Evolutionary conservation across 2,797 vertebrate species (phyloP).

Genomic region (Melanotaenia pygmaea): DNA sequence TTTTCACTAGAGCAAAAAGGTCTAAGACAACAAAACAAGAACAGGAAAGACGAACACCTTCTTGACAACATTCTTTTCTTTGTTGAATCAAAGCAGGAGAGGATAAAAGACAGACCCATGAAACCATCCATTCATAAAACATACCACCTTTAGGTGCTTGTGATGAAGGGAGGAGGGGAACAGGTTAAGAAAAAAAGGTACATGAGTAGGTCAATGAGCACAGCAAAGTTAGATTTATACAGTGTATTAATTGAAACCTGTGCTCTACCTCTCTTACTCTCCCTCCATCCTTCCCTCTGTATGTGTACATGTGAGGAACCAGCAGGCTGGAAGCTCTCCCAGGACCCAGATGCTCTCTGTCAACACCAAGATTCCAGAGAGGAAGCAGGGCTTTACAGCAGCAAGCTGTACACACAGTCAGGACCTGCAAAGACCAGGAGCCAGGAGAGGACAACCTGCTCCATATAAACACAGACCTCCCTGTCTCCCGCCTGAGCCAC

Average conservation of each 20-base stretch:
- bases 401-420: slow-evolving; percentile 77
- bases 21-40: slow-evolving; percentile 79
- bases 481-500: slow-evolving; percentile 70
- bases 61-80: slow-evolving; percentile 78
- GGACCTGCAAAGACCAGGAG: slow-evolving; percentile 79
- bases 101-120: slow-evolving; percentile 75
- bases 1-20: slow-evolving; percentile 74
- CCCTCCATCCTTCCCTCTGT: slow-evolving; percentile 34
- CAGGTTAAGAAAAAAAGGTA: slow-evolving; percentile 12
- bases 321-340: slow-evolving; percentile 82
- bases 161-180: slow-evolving; percentile 42
- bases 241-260: slow-evolving; percentile 44
- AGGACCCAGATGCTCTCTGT: slow-evolving; percentile 85
- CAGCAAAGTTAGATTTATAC: slow-evolving; percentile 33
- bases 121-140: slow-evolving; percentile 75
- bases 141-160: slow-evolving; percentile 46
- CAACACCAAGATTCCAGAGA: slow-evolving; percentile 83
- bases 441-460: slow-evolving; percentile 80
- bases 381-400: slow-evolving; percentile 82
- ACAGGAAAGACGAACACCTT: slow-evolving; percentile 70
- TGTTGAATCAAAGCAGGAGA: slow-evolving; percentile 75
- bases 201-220: slow-evolving; percentile 29
- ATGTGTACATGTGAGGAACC: slow-evolving; percentile 68
- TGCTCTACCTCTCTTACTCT: slow-evolving; percentile 30
- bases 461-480: slow-evolving; percentile 77